A percentile compares a stretch with the other conserved stretches of the same genome.
Conservation (phyloP, 2,888 invertebrate species). For the Eupsilia transversa region DNA sequence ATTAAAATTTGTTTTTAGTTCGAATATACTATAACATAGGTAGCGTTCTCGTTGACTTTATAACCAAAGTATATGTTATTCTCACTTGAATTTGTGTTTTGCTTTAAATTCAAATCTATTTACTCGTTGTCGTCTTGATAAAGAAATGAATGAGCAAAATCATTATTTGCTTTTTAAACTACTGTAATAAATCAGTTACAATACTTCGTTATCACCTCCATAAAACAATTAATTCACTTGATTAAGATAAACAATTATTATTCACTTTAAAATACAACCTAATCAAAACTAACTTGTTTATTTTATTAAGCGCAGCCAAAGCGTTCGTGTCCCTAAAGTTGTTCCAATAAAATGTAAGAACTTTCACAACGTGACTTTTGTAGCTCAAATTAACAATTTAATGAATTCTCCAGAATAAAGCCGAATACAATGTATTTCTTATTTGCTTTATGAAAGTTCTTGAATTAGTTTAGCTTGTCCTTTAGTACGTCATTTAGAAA, state of each 20-base stretch:
- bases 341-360: conserved; percentile 4
- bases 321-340: conserved; percentile 4
- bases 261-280: not conserved
- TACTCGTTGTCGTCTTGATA: too few relatives aligned
- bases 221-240: not conserved
- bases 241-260: not conserved
- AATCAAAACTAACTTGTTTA: conserved; percentile 13
- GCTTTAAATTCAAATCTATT: too few relatives aligned
- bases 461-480: not conserved
- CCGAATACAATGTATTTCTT: not conserved
- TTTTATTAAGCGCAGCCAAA: not conserved
- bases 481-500: not conserved
- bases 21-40: not conserved
- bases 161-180: too few relatives aligned
- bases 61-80: not conserved
- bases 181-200: too few relatives aligned
- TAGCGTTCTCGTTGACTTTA: not conserved
- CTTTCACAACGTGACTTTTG: not conserved
- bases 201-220: not conserved
- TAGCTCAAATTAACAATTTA: not conserved
- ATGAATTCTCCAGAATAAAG: not conserved
- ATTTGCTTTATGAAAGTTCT: conserved; percentile 10
- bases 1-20: conserved; percentile 31
- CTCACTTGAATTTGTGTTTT: not conserved
- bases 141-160: too few relatives aligned